Conservation (phyloP, 1,140 invertebrate species). For the Diorhabda sublineata region DNA sequence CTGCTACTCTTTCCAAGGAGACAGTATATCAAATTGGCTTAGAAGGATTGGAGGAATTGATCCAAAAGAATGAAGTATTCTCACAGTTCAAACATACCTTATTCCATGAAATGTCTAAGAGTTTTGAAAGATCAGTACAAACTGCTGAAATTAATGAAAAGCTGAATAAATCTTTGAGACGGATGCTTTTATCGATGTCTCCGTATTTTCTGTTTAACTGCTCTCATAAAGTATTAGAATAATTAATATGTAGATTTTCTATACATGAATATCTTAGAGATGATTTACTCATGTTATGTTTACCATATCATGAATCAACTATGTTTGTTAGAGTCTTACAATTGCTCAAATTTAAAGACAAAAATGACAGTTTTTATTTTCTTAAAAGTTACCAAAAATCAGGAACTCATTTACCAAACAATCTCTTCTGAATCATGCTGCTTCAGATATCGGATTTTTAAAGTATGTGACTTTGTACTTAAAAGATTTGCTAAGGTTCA, state of each 20-base stretch:
- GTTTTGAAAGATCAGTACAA: constrained; percentile 77
- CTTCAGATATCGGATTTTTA: constrained; percentile 64
- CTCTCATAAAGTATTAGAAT: constrained; percentile 87
- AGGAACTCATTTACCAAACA: constrained; percentile 67
- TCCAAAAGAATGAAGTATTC: constrained; percentile 67
- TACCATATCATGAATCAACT: constrained; percentile 89
- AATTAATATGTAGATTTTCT: constrained; percentile 83
- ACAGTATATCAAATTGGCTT: constrained; percentile 80
- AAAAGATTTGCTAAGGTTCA: constrained; percentile 55
- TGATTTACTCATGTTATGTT: constrained; percentile 70
- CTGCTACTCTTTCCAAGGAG: constrained; percentile 75
- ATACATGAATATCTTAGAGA: constrained; percentile 85
- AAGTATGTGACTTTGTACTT: constrained; percentile 71
- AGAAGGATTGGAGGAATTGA: constrained; percentile 79
- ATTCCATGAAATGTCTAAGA: constrained; percentile 69
- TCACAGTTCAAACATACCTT: constrained; percentile 67
- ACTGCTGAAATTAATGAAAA: constrained; percentile 69
- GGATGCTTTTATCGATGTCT: constrained; percentile 76
- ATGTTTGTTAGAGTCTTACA: constrained; percentile 82
- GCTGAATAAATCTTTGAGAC: constrained; percentile 70
- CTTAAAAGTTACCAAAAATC: constrained; percentile 67
- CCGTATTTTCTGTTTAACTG: constrained; percentile 83
- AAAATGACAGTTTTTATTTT: constrained; percentile 73
- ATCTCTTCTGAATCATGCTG: constrained; percentile 68
- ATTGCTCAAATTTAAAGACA: constrained; percentile 61